Conservation (phyloP, 2,797 vertebrate genomes). For the Tenualosa ilisha region DNA sequence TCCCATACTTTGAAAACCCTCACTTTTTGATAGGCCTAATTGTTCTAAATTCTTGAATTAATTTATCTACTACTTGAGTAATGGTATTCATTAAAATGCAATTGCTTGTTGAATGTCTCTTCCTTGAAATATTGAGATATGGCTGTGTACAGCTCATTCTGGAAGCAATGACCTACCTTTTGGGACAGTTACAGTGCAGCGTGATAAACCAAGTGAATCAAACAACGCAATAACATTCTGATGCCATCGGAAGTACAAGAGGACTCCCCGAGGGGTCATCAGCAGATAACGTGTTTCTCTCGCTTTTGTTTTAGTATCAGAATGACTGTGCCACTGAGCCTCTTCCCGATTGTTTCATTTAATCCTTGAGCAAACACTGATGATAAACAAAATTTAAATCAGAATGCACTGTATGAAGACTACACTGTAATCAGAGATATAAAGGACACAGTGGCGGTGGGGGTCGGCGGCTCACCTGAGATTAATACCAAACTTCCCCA, state of each 20-base stretch:
- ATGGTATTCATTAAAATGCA: not conserved
- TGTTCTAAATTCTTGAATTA: not conserved
- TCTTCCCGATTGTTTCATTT: not conserved
- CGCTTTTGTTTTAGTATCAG: not conserved
- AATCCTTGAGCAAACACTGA: not conserved
- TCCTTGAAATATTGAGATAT: not conserved
- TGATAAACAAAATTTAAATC: not conserved
- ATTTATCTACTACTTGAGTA: not conserved
- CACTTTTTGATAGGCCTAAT: not conserved
- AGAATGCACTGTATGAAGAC: not conserved
- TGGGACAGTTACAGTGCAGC: not conserved
- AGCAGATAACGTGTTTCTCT: not conserved
- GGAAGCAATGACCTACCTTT: not conserved
- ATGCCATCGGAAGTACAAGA: not conserved
- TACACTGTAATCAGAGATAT: not conserved
- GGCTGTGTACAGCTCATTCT: not conserved
- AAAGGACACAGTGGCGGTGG: not conserved
- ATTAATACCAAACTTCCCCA: not conserved
- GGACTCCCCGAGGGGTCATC: not conserved
- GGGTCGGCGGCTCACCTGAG: not conserved
- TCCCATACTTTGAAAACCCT: not conserved
- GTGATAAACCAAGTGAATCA: not conserved
- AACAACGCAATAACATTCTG: not conserved
- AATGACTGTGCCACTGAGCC: not conserved
- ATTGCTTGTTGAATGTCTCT: not conserved